These are phyloP conservation scores for Melanerpes aurifrons DNA, from an alignment of 2,113 vertebrate species.

Conservation along the genomic window DNA sequence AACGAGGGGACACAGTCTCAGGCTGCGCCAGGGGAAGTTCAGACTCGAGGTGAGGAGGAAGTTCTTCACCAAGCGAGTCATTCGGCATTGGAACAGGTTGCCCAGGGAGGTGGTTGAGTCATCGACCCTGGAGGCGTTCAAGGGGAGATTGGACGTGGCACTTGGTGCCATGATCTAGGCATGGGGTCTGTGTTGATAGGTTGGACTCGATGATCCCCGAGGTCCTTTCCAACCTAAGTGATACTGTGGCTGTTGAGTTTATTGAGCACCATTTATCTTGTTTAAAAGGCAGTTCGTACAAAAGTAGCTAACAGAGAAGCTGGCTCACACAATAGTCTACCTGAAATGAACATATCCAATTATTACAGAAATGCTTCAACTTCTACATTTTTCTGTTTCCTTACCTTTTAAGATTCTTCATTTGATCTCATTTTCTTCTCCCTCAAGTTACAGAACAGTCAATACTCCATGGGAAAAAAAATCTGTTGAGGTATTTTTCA, in stretches of 20 bases:
- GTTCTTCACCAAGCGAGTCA: too few species aligned
- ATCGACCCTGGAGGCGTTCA: too few species aligned
- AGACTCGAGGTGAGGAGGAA: too few species aligned
- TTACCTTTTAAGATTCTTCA: neutral
- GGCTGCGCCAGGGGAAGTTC: too few species aligned
- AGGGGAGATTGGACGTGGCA: too few species aligned
- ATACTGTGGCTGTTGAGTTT: neutral
- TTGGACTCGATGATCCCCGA: too few species aligned
- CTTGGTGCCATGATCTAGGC: too few species aligned
- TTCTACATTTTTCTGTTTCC: neutral
- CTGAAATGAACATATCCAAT: neutral
- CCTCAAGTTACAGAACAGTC: neutral
- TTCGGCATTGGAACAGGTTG: too few species aligned
- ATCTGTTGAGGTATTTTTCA: neutral
- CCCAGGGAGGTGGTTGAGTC: too few species aligned
- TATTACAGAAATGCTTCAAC: neutral
- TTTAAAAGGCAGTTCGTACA: neutral
- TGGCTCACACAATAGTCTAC: neutral
- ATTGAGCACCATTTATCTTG: neutral
- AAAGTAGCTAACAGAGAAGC: neutral
- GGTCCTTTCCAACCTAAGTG: too few species aligned
- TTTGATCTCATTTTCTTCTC: neutral
- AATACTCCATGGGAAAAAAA: neutral
- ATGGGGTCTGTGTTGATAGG: too few species aligned
- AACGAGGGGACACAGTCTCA: too few species aligned